Evolutionary conservation across 2,888 invertebrate species (phyloP).

Genomic region (Netelia virgata): DNA sequence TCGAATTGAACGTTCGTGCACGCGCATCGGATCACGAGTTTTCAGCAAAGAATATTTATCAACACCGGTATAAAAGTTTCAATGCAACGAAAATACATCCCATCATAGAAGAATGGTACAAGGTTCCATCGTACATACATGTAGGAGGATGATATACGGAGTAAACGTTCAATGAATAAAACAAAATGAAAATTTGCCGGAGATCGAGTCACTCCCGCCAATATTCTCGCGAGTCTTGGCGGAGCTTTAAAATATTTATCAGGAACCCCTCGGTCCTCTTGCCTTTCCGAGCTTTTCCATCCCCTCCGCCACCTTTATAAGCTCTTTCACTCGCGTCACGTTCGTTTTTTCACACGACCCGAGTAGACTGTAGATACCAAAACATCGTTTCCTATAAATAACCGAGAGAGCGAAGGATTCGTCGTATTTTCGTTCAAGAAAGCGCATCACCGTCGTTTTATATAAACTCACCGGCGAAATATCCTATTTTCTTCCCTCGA

Average conservation of each 20-base stretch:
- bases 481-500: neutral
- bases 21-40: neutral
- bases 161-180: conserved; percentile 68
- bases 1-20: neutral
- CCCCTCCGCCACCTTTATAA: conserved; percentile 6
- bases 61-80: conserved; percentile 9
- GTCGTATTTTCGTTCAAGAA: neutral
- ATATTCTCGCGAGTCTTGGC: conserved; percentile 45
- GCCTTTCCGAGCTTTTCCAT: conserved; percentile 35
- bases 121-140: neutral
- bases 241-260: conserved; percentile 67
- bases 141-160: conserved; percentile 24
- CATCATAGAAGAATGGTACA: neutral
- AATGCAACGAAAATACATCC: neutral
- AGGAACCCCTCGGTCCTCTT: conserved; percentile 38
- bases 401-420: conserved; percentile 1
- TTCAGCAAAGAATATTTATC: neutral
- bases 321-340: conserved; percentile 24
- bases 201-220: conserved; percentile 33
- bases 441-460: conserved; percentile 2
- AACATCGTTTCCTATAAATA: conserved; percentile 58
- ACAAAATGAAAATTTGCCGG: conserved; percentile 54
- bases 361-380: conserved; percentile 18
- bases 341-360: conserved; percentile 17
- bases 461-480: neutral